Base-by-base conservation (phyloP, 92 coral and sea anemone species). In the Actinernus sp. region DNA sequence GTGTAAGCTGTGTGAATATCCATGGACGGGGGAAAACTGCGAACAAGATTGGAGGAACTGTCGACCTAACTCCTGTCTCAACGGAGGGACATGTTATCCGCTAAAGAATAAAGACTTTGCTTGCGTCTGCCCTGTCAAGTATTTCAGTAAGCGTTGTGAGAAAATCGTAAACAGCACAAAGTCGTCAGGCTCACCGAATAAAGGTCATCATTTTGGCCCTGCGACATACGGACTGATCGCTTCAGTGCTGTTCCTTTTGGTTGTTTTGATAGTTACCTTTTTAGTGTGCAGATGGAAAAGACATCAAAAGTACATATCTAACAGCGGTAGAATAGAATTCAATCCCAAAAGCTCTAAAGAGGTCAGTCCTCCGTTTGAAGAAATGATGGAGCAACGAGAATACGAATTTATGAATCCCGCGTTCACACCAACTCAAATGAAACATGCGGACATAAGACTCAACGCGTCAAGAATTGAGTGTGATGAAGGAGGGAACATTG, bases 1-100 rank as follows among this genome's bases (percentile, higher is more conserved):
- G 17, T 85, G 91, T 43, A 40, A 63, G 36, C 83, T 88, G 31
- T 85, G 91, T 46, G 39, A 34, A 45, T 85, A 80, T 61, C 91
- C 88, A 23, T 59, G 73, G 91, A 80, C 88, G 29, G 91, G 91
- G 38, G 91, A 80, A 60, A 80, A 85, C 18, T 85, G 91, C 50
- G 71, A 78, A 21, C 68, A 57, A 14, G 78, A 79, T 36, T 85
- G 91, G 91, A 57, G 83, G 26, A 85, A 85, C 56, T 85, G 91
- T 57, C 21, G 72, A 55, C 82, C 87, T 0, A 61, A 85, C 26
- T 77, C 91, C 0, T 85, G 91, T 68, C 56, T 58, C 18, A 31
- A 65, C 21, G 91, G 88, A 8, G 91, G 91, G 1, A 64, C 88
- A 1, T 85, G 91, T 30, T 80, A 57, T 81, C 91, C 91, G 2